phyloP scores from a whole-genome alignment of 2,113 vertebrate genomes.

The Lethenteron reissneri region DNA sequence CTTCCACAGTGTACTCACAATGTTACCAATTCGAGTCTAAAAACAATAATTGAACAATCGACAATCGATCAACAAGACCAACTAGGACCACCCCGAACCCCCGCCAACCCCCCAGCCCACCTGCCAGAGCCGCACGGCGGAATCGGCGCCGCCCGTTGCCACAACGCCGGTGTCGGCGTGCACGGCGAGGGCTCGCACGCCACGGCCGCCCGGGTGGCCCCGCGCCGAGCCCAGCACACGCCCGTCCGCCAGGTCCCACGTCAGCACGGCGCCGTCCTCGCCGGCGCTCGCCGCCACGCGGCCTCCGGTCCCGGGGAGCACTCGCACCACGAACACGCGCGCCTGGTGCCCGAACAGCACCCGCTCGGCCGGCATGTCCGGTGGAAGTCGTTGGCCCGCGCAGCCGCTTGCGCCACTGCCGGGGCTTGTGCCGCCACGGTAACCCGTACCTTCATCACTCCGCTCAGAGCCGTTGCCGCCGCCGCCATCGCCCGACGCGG shows the following conservation, averaged over 20 bases:
- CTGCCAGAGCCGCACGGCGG: conserved; percentile 44
- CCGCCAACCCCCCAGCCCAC: conserved; percentile 13
- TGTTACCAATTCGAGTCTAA: no score
- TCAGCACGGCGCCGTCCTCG: conserved; percentile 55
- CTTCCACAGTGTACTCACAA: no score
- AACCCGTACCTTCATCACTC: no score
- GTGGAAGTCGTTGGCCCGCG: no score
- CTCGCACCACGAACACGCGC: conserved; percentile 54
- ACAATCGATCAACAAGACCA: no score
- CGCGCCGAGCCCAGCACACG: conserved; percentile 32
- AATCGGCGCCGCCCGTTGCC: conserved; percentile 53
- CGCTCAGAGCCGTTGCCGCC: no score
- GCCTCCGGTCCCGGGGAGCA: conserved; percentile 11
- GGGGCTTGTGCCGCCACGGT: conserved; percentile 24
- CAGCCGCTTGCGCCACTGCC: no score
- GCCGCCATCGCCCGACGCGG: conserved; percentile 11
- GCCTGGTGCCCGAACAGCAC: conserved; percentile 64
- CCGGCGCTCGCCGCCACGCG: conserved; percentile 28
- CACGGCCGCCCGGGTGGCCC: conserved; percentile 43
- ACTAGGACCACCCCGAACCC: no score
- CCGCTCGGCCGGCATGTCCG: conserved; percentile 8
- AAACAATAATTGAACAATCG: no score
- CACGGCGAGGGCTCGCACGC: conserved; percentile 42
- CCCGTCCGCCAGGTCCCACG: conserved; percentile 34
- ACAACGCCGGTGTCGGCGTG: conserved; percentile 27